Base-by-base conservation (phyloP, 2,797 vertebrate species). In the Spinibarbus caldwelli region DNA sequence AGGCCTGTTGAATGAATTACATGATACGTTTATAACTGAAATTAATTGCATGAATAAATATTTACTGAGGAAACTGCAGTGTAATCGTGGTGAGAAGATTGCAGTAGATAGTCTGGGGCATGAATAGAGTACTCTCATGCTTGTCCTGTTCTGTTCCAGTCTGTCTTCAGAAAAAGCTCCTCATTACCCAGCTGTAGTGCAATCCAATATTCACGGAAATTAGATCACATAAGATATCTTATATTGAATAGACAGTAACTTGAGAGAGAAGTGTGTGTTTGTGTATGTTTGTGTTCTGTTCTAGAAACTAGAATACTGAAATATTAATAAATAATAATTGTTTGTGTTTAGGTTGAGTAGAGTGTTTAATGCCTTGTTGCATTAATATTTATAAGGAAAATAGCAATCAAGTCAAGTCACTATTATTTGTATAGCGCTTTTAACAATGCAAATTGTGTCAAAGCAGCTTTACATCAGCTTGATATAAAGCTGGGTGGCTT, bases 311-410 rank as follows among this genome's bases (percentile, higher is more conserved):
- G 34, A 76, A 54, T 23, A 23, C 47, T 76, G 11, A 59, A 41
- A 59, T 26, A 78, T 78, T 26, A 26, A 78, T 59, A 78, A 59
- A 59, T 26, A 77, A 77, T 77, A 26, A 77, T 59, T 57, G 14
- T 77, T 57, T 59, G 36, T 78, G 23, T 59, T 59, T 41, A 59
- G 23, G 75, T 26, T 41, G 34, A 78, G 34, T 59, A 59, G 75
- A 15, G 2, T 23, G 6, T 59, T 26, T 57, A 78, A 59, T 78
- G 75, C 34, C 21, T 59, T 41, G 34, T 41, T 26, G 34, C 34
- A 59, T 78, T 78, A 76, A n/a, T 54, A 36, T 76, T 52, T 23
- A 59, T 59, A 41, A 43, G n/a, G 14, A 43, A 76, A 54, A 54
- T 36, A 76, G 73, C 6, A 76, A n/a, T n/a, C n/a, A n/a, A n/a